These are phyloP conservation scores for Crotalus tigris DNA, from an alignment of 2,113 vertebrate genomes.

Conservation along the genomic window DNA sequence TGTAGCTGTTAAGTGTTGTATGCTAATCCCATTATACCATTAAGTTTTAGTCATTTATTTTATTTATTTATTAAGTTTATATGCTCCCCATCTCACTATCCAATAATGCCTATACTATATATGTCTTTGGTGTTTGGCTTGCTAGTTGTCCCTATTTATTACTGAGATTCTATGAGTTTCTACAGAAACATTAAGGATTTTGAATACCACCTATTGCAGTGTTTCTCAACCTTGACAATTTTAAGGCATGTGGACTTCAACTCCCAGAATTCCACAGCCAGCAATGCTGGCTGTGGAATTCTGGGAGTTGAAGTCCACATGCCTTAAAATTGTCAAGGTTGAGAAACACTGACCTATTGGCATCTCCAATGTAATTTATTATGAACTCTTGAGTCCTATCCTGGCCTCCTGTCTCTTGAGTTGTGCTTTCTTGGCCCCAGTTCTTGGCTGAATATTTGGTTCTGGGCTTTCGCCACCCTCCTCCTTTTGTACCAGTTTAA, in stretches of 20 bases:
- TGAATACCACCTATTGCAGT: not conserved
- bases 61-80: not conserved
- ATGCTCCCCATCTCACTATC: not conserved
- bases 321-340: too few relatives aligned
- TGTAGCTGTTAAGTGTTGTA: not conserved
- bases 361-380: not conserved
- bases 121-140: not conserved
- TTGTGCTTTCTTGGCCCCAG: not conserved
- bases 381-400: not conserved
- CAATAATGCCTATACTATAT: not conserved
- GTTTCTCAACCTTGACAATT: too few relatives aligned
- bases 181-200: not conserved
- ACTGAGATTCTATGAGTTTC: not conserved
- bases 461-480: not conserved
- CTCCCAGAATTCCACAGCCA: too few relatives aligned
- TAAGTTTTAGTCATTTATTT: not conserved
- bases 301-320: too few relatives aligned
- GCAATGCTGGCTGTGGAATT: too few relatives aligned
- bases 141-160: not conserved
- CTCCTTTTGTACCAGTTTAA: not conserved
- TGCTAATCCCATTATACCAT: not conserved
- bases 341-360: not conserved
- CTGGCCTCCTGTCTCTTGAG: not conserved
- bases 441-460: not conserved
- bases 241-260: too few relatives aligned